phyloP scores from a whole-genome alignment of 2,113 vertebrate genomes.

The Callithrix jacchus region DNA sequence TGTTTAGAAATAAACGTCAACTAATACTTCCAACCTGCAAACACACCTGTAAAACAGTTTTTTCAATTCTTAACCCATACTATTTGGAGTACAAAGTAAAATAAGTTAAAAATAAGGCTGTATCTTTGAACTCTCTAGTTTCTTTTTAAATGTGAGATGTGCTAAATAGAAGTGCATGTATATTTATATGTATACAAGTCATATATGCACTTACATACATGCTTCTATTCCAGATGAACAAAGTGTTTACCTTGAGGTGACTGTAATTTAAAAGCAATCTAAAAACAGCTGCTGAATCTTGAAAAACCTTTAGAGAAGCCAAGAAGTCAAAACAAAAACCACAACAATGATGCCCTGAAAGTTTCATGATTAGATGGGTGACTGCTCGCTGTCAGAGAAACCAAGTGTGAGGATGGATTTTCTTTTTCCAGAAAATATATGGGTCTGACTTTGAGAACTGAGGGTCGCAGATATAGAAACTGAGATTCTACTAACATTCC shows the following conservation, averaged over 20 bases:
- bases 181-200: background rate
- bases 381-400: background rate
- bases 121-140: background rate
- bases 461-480: background rate
- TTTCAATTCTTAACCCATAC: background rate
- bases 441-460: constrained; percentile 4
- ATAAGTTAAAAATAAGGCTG: background rate
- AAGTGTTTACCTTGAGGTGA: background rate
- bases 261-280: background rate
- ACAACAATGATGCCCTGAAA: background rate
- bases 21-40: background rate
- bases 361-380: background rate
- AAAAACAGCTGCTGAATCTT: constrained; percentile 33
- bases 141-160: constrained; percentile 30
- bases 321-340: background rate
- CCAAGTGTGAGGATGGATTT: background rate
- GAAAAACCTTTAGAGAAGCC: background rate
- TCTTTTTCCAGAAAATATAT: background rate
- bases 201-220: background rate
- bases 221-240: background rate
- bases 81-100: background rate
- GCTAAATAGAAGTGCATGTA: background rate
- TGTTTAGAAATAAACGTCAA: constrained; percentile 11
- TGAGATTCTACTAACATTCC: constrained; percentile 12
- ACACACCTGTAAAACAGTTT: background rate